Base-by-base conservation (phyloP, 2,113 vertebrate genomes). In the Sylvietta virens region DNA sequence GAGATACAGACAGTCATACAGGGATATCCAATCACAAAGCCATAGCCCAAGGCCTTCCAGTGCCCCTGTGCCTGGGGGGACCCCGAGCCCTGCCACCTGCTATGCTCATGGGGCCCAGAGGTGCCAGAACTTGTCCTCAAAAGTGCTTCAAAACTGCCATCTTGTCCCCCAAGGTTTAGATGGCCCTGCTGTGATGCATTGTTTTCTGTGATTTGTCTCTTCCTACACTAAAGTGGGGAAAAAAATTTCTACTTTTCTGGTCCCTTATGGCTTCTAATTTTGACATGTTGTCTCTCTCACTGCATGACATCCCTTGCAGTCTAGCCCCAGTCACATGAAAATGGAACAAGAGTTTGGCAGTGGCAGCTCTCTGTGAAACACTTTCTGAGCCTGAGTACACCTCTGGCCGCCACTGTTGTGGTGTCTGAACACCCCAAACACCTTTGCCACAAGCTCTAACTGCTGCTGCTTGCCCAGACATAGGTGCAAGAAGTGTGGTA, bases 51-150 rank as follows among this genome's bases (percentile, higher is more conserved):
- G 69, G 33, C 42, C 6, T 81, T 35, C 16, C 15, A 13, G 35
- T 30, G 39, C 23, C 51, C 51, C 44, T 58, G n/a, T 27, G 28
- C 42, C 17, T 35, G 10, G 42, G 21, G 42, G 28, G 28, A 61
- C 20, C n/a, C 13, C 0, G 0, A 86, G 39, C 21, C 8, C 27
- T 72, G 57, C 10, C 12, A 5, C 10, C 47, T 77, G 42, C 66
- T n/a, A 3, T 15, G 31, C 15, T 81, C 19, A 11, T 1, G 1
- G n/a, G 28, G 6, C 67, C 83, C 62, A 56, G 53, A 70, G 7
- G 13, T 18, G 8, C 26, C 37, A 70, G 37, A 61, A 17, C 26
- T 61, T 17, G 17, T 39, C 50, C 54, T 42, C 26, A 27, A 17
- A 86, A 65, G 13, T 42, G 33, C 28, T 91, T 26, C 42, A 58